Conservation (phyloP, 1,140 invertebrate species). For the Danaus plexippus region DNA sequence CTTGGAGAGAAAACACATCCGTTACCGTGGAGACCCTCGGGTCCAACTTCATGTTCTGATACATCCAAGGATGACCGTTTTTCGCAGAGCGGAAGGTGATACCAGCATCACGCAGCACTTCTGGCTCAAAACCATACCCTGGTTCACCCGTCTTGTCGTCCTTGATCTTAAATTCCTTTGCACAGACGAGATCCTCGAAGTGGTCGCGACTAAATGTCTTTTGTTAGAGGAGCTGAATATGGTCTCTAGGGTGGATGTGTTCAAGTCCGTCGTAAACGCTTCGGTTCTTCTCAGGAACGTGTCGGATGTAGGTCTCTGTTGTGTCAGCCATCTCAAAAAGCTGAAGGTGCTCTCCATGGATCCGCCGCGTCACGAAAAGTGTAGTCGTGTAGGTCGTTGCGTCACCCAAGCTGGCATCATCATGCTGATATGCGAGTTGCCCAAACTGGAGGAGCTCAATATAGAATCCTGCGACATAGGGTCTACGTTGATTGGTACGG, state of each 20-base stretch:
- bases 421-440: slow-evolving; percentile 55
- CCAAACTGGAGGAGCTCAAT: slow-evolving; percentile 57
- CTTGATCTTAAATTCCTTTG: slow-evolving; percentile 70
- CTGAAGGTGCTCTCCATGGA: slow-evolving; percentile 61
- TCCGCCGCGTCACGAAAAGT: slow-evolving; percentile 59
- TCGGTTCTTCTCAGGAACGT: slow-evolving; percentile 64
- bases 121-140: slow-evolving; percentile 58
- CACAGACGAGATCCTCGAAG: slow-evolving; percentile 71
- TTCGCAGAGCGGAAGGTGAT: slow-evolving; percentile 61
- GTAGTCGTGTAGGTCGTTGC: slow-evolving; percentile 52
- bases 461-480: slow-evolving; percentile 69
- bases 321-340: slow-evolving; percentile 51
- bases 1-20: slow-evolving; percentile 54
- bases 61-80: slow-evolving; percentile 62
- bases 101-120: slow-evolving; percentile 58
- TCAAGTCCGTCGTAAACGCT: slow-evolving; percentile 66
- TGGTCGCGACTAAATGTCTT: slow-evolving; percentile 61
- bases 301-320: slow-evolving; percentile 56
- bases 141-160: slow-evolving; percentile 52
- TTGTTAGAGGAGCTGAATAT: slow-evolving; percentile 70
- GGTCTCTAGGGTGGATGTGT: slow-evolving; percentile 67
- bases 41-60: slow-evolving; percentile 55
- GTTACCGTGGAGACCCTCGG: slow-evolving; percentile 56
- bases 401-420: slow-evolving; percentile 64
- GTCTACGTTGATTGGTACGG: slow-evolving; percentile 53